Base-by-base conservation (phyloP, 2,113 vertebrate species). In the Climacteris rufus region DNA sequence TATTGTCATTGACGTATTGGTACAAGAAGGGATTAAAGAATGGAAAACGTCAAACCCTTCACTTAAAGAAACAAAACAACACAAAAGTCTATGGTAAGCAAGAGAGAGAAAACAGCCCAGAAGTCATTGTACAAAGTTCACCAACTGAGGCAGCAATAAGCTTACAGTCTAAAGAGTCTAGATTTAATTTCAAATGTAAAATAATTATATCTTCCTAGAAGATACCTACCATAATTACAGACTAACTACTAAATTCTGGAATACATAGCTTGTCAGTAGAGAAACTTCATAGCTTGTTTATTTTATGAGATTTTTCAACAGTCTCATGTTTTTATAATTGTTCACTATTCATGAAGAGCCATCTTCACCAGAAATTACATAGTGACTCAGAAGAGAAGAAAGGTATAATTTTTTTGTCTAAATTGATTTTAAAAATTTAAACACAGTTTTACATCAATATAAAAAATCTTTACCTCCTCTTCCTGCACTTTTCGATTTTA, bases 361-460 rank as follows among this genome's bases (percentile, higher is more conserved):
- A 39, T 49, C 24, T 79, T 79, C 28, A 21, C 3, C 23, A 56
- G 30, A 47, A 70, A 42, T 11, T 28, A 40, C n/a, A 40, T 22
- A 39, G 15, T 80, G 30, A 50, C 5, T 35, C 5, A 54, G 13
- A 8, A 49, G 5, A 69, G 27, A 71, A 71, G 19, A 49, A 86
- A 75, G 10, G 19, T 45, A 31, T 30, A 53, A 31, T 1, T 4
- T 5, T 17, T 64, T 61, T n/a, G n/a, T 30, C 16, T 12, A 28
- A 61, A 24, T 25, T n/a, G 1, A 15, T 37, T 65, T 45, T 37
- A 15, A 69, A 76, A 11, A 8, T 35, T 7, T 40, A 23, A 81
- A 50, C 0, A 2, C n/a, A 19, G 3, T 85, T 74, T 61, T 14
- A 23, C 50, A 79, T 33, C 1, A 65, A 1, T 65, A 3, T 49